Conservation (phyloP, 2,797 vertebrate species). For the Tenualosa thibaudeaui region DNA sequence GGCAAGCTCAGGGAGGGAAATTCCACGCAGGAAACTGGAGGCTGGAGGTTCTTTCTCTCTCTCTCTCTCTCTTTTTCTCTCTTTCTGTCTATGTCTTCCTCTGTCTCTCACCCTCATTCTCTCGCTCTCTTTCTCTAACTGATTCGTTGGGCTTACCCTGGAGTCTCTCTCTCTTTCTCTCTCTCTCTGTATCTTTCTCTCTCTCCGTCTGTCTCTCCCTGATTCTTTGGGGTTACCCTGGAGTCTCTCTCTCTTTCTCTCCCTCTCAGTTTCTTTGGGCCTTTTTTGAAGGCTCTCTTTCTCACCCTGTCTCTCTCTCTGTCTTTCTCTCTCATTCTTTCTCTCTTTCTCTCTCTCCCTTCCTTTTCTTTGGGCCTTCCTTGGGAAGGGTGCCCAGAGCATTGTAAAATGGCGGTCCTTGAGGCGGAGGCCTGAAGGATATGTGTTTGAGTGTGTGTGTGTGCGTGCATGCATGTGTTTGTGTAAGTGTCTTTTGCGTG, state of each 20-base stretch:
- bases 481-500: not conserved
- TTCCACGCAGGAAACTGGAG: conserved; percentile 30
- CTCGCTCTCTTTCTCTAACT: no score
- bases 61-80: not conserved
- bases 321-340: not conserved
- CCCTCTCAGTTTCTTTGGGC: not conserved
- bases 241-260: not conserved
- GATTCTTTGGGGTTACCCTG: not conserved
- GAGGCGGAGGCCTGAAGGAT: not conserved
- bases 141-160: not conserved
- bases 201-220: not conserved
- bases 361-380: not conserved
- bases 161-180: not conserved
- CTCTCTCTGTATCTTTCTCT: no score
- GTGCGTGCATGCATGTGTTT: conserved; percentile 4
- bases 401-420: conserved; percentile 50
- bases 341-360: not conserved
- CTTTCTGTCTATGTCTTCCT: not conserved
- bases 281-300: not conserved
- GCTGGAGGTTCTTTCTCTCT: conserved; percentile 27
- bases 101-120: not conserved
- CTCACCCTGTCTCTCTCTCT: not conserved
- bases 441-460: not conserved
- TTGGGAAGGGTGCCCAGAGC: not conserved
- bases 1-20: not conserved